phyloP scores from a whole-genome alignment of 2,888 invertebrate genomes.

The Tyria jacobaeae region DNA sequence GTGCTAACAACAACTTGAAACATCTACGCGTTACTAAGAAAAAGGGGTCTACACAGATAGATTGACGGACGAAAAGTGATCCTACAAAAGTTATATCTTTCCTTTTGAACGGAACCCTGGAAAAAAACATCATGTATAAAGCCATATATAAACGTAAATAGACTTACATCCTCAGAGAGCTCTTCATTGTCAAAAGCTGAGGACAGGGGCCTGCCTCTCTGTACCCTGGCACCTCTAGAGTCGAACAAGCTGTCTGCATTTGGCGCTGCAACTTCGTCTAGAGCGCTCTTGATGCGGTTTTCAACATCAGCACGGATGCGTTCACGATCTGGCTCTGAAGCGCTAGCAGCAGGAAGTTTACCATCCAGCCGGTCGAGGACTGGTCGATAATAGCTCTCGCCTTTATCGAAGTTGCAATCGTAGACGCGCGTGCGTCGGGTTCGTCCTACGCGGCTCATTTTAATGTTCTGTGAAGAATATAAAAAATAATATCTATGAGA shows the following conservation, averaged over 20 bases:
- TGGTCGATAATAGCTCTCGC: slow-evolving; percentile 93
- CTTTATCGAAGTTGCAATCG: slow-evolving; percentile 94
- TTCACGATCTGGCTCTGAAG: slow-evolving; percentile 73
- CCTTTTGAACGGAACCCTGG: too few relatives aligned
- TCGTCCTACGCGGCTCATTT: slow-evolving; percentile 82
- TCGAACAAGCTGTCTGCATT: slow-evolving; percentile 87
- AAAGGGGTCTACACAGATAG: too few relatives aligned
- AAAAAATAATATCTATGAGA: neutral
- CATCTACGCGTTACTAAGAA: too few relatives aligned
- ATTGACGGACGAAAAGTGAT: too few relatives aligned
- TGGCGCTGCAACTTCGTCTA: slow-evolving; percentile 68
- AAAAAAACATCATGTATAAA: too few relatives aligned
- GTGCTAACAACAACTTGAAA: too few relatives aligned
- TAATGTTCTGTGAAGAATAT: slow-evolving; percentile 35
- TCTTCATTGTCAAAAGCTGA: slow-evolving; percentile 81
- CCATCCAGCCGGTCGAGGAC: slow-evolving; percentile 91
- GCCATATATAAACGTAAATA: neutral
- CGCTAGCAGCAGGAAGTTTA: slow-evolving; percentile 76
- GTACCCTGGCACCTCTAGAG: slow-evolving; percentile 87
- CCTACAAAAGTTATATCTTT: too few relatives aligned
- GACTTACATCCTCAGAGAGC: slow-evolving; percentile 81
- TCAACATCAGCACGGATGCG: slow-evolving; percentile 71
- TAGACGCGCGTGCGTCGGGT: slow-evolving; percentile 94
- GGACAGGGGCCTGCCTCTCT: slow-evolving; percentile 75
- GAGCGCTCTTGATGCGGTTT: slow-evolving; percentile 70